These are phyloP conservation scores for Alcis repandata DNA, from an alignment of 2,888 invertebrate species.

Conservation along the genomic window DNA sequence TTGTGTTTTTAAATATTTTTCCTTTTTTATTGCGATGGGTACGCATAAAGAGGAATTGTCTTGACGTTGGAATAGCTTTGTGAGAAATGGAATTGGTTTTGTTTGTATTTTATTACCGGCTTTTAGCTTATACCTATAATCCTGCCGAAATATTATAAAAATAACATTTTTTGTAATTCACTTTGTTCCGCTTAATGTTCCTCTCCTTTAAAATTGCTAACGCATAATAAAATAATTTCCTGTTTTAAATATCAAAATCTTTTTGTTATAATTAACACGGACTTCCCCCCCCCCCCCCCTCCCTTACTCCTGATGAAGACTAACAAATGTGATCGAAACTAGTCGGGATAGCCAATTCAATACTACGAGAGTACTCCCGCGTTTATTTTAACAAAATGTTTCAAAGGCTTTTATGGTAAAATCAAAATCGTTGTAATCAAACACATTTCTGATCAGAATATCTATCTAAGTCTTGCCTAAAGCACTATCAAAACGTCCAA, in stretches of 20 bases:
- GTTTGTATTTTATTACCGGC: slow-evolving; percentile 34
- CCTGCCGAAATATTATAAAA: slow-evolving; percentile 10
- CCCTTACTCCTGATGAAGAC: too few species aligned
- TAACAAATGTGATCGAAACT: too few species aligned
- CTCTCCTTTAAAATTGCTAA: background rate
- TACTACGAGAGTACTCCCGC: too few species aligned
- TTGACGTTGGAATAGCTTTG: slow-evolving; percentile 29
- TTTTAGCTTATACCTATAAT: slow-evolving; percentile 14
- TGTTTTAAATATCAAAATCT: too few species aligned
- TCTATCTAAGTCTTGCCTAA: background rate
- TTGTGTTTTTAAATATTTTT: slow-evolving; percentile 46
- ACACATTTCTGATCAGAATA: too few species aligned
- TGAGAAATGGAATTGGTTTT: slow-evolving; percentile 34
- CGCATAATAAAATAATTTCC: too few species aligned
- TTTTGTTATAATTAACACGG: too few species aligned
- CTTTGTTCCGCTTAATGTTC: background rate
- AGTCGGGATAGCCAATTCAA: too few species aligned
- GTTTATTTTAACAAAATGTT: too few species aligned
- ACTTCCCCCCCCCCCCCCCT: too few species aligned
- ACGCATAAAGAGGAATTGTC: slow-evolving; percentile 36
- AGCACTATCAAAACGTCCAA: background rate
- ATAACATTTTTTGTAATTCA: slow-evolving; percentile 6
- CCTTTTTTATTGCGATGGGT: slow-evolving; percentile 39
- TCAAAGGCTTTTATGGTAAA: too few species aligned
- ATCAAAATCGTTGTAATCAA: too few species aligned